phyloP scores from a whole-genome alignment of 2,888 invertebrate species.

The Pyrgus malvae region DNA sequence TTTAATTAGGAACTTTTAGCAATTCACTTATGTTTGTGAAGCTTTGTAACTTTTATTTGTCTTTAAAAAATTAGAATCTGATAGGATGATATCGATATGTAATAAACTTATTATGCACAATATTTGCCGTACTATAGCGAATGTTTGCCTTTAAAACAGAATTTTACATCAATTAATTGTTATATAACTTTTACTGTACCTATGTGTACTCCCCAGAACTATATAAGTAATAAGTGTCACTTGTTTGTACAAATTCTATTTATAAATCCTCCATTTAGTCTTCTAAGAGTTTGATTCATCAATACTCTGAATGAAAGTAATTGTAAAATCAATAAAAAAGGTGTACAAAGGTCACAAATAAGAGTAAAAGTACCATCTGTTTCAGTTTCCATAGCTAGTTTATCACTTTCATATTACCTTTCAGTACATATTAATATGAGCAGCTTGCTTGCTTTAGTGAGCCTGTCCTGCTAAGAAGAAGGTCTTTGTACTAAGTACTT shows the following conservation, averaged over 20 bases:
- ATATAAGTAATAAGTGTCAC: background rate
- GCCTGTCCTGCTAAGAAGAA: too few relatives aligned
- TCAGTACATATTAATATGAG: too few relatives aligned
- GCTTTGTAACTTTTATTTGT: constrained; percentile 5
- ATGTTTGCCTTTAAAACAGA: background rate
- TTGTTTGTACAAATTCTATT: background rate
- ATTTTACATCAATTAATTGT: too few relatives aligned
- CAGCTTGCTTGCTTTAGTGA: too few relatives aligned
- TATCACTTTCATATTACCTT: background rate
- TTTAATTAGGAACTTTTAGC: background rate
- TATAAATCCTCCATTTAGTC: background rate
- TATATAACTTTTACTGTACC: too few relatives aligned
- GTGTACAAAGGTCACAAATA: background rate
- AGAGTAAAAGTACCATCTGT: background rate
- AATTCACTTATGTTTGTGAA: background rate
- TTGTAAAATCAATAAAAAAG: background rate
- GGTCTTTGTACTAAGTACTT: too few relatives aligned
- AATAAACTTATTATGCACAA: background rate
- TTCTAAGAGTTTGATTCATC: background rate
- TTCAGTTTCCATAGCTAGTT: background rate
- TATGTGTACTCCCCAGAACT: background rate
- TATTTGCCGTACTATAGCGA: background rate
- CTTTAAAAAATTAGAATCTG: background rate
- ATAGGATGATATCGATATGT: background rate
- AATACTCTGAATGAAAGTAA: constrained; percentile 2